These are phyloP conservation scores for Ceratosolen solmsi DNA, from an alignment of 1,140 invertebrate genomes.

Conservation along the genomic window DNA sequence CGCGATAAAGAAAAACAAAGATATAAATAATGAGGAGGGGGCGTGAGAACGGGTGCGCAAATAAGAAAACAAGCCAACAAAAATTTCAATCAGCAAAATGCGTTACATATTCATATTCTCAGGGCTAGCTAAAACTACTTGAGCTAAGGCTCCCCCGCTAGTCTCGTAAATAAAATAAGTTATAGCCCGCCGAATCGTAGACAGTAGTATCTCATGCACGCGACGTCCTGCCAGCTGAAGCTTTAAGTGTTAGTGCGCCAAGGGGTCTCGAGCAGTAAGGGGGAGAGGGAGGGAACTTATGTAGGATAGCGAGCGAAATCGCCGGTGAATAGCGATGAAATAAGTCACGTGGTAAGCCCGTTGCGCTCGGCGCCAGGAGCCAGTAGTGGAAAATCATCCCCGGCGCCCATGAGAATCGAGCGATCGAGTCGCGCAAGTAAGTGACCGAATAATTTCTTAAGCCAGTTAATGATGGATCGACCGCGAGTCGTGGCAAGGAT, in stretches of 20 bases:
- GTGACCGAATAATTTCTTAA: too few species aligned
- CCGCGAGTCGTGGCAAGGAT: too few species aligned
- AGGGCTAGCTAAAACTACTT: neutral
- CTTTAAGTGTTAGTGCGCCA: conserved; percentile 29
- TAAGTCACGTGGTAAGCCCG: neutral
- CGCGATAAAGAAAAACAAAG: conserved; percentile 27
- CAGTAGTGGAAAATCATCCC: neutral
- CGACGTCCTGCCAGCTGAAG: conserved; percentile 13
- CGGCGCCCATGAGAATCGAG: neutral
- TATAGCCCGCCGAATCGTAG: conserved; percentile 47
- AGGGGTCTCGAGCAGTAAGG: conserved; percentile 29
- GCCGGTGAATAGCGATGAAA: conserved; percentile 8
- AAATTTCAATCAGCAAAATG: conserved; percentile 73
- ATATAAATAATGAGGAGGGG: conserved; percentile 44
- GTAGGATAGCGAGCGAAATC: neutral
- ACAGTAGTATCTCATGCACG: conserved; percentile 18
- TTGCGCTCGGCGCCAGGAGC: neutral
- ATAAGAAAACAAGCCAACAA: conserved; percentile 64
- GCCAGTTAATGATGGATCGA: too few species aligned
- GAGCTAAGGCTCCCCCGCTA: neutral
- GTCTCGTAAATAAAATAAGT: conserved; percentile 56
- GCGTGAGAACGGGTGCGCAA: conserved; percentile 2
- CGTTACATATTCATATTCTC: conserved; percentile 69
- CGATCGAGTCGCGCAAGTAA: neutral
- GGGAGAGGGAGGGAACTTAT: conserved; percentile 15